These are phyloP conservation scores for Procambarus clarkii DNA, from an alignment of 1,140 invertebrate genomes.

Conservation along the genomic window DNA sequence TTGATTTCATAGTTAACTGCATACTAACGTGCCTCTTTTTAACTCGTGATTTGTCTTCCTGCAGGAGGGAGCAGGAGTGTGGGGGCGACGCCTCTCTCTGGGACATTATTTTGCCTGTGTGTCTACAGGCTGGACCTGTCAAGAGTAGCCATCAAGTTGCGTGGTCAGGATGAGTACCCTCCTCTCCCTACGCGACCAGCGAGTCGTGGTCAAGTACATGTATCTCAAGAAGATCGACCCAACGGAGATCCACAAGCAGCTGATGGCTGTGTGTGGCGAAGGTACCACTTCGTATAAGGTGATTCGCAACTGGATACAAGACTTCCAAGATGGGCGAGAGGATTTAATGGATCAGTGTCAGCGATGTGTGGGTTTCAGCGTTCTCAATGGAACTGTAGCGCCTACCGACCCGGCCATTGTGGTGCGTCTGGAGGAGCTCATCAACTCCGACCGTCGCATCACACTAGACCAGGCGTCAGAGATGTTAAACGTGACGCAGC, in stretches of 20 bases:
- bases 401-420: conserved; percentile 62
- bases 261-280: conserved; percentile 44
- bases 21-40: background rate
- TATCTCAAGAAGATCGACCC: conserved; percentile 57
- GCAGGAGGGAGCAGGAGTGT: background rate
- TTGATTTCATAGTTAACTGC: background rate
- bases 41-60: background rate
- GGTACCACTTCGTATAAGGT: conserved; percentile 54
- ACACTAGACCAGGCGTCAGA: conserved; percentile 48
- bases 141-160: background rate
- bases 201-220: conserved; percentile 50
- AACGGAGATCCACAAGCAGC: conserved; percentile 59
- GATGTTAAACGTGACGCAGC: conserved; percentile 30
- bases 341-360: conserved; percentile 60
- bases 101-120: background rate
- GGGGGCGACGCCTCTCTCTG: background rate
- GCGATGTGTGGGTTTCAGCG: conserved; percentile 9
- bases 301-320: conserved; percentile 47
- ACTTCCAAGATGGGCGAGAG: conserved; percentile 51
- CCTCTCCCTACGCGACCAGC: conserved; percentile 49
- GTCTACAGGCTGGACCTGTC: no score
- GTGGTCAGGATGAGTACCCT: conserved; percentile 11
- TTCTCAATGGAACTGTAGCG: conserved; percentile 28
- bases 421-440: conserved; percentile 54
- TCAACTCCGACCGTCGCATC: conserved; percentile 57